Evolutionary conservation across 2,888 invertebrate species (phyloP).

Genomic region (Phragmatobia fuliginosa): DNA sequence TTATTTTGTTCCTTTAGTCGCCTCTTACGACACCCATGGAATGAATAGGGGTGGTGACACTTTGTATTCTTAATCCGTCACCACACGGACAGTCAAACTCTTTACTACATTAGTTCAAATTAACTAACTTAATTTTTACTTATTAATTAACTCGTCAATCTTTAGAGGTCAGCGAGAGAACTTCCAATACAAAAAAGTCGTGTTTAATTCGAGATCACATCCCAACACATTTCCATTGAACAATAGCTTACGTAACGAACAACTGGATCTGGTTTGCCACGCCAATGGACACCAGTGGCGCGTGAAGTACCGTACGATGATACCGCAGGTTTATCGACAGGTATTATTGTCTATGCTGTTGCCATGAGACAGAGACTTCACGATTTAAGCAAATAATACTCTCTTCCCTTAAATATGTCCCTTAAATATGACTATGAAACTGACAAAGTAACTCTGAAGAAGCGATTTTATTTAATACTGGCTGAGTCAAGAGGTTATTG

Average conservation of each 20-base stretch:
- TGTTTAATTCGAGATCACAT: constrained; percentile 22
- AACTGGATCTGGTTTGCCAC: constrained; percentile 48
- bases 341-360: constrained; percentile 1
- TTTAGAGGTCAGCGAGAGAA: not conserved
- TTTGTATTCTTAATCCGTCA: too few relatives aligned
- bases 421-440: too few relatives aligned
- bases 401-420: too few relatives aligned
- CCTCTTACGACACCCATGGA: too few relatives aligned
- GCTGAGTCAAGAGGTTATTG: too few relatives aligned
- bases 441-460: too few relatives aligned
- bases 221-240: constrained; percentile 26
- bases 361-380: not conserved
- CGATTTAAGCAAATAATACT: not conserved
- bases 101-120: not conserved
- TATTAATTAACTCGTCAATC: too few relatives aligned
- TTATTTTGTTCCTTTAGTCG: too few relatives aligned
- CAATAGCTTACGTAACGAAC: constrained; percentile 45
- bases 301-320: constrained; percentile 49
- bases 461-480: too few relatives aligned
- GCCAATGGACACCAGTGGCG: constrained; percentile 51
- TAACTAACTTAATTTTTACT: too few relatives aligned
- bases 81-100: too few relatives aligned
- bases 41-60: too few relatives aligned
- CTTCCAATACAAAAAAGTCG: constrained; percentile 5
- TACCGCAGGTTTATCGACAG: constrained; percentile 32